Evolutionary conservation across 2,797 vertebrate species (phyloP).

Genomic region (Prunella strophiata): DNA sequence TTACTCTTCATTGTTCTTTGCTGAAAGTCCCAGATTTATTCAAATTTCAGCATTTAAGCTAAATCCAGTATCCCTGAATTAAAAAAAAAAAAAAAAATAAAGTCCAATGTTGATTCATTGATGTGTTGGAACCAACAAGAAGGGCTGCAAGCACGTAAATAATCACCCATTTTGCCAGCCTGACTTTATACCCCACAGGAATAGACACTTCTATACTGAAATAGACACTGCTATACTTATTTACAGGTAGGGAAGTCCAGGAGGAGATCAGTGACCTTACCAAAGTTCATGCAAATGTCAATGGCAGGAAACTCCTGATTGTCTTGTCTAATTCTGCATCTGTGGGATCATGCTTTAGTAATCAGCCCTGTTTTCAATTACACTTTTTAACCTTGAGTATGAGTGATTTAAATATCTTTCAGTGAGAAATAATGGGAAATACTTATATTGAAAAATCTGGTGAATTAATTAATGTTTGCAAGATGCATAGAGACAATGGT

Average conservation of each 20-base stretch:
- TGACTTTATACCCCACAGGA: background rate
- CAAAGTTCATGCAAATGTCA: conserved; percentile 37
- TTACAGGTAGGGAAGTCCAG: conserved; percentile 27
- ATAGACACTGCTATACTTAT: background rate
- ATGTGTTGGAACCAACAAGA: background rate
- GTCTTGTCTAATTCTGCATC: background rate
- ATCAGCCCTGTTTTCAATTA: background rate
- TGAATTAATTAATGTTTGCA: background rate
- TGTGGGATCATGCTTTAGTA: background rate
- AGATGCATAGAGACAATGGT: background rate
- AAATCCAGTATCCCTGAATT: background rate
- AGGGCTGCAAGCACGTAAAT: background rate
- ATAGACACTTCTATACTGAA: background rate
- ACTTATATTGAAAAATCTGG: background rate
- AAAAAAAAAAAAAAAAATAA: background rate
- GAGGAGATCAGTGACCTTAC: conserved; percentile 16
- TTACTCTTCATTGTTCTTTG: background rate
- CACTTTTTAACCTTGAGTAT: background rate
- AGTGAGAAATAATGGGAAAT: background rate
- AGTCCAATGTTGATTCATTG: background rate
- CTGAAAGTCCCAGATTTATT: background rate
- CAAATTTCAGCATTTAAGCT: background rate
- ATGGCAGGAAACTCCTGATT: conserved; percentile 31
- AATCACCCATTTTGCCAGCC: background rate
- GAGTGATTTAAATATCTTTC: background rate